Evolutionary conservation across 1,140 invertebrate species (phyloP), one percentile per base, ranked within the genome.

Genomic region (Pseudomyrmex cubaensis): DNA sequence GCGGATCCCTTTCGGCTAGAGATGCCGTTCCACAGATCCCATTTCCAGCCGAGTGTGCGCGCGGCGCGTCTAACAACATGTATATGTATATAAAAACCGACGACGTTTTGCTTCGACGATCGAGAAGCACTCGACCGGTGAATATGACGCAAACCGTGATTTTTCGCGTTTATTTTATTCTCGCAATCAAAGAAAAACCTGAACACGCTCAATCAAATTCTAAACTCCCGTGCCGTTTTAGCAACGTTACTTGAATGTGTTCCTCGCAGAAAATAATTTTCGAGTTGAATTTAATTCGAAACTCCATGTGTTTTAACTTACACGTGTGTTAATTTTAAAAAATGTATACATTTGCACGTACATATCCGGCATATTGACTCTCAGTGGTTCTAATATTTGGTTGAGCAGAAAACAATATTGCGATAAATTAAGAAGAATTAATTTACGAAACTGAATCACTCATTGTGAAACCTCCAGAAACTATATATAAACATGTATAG

Each of bases 91-190:
- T 35, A 7, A 35, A 44, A 48, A 67, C 70, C 82, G 84, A 78
- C 82, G 78, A 85, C 74, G 85, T 87, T 90, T 87, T 76, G 80
- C 87, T 90, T 85, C 84, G 87, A 85, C 82, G 87, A 50, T 75
- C 80, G 25, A 70, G 85, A 85, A 82, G 48, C 70, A 73, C 73
- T 80, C 59, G 82, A 5, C 20, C 74, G 56, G 7, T 7, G 64
- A 84, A 74, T 54, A 70, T 48, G 67, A 75, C 56, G 20, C 63
- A 46, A 44, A 20, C 54, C 44, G 20, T 80, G 66, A 80, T 72
- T 72, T 63, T 52, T 59, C 54, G 20, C 35, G 20, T 13, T 48
- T 25, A 46, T 48, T 67, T 13, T 46, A 57, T 63, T 17, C 4
- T 5, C 4, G 35, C 35, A 7, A 35, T 35, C 35, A 35, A 35